Evolutionary conservation across 2,113 vertebrate species (phyloP).

Genomic region (Rana temporaria): DNA sequence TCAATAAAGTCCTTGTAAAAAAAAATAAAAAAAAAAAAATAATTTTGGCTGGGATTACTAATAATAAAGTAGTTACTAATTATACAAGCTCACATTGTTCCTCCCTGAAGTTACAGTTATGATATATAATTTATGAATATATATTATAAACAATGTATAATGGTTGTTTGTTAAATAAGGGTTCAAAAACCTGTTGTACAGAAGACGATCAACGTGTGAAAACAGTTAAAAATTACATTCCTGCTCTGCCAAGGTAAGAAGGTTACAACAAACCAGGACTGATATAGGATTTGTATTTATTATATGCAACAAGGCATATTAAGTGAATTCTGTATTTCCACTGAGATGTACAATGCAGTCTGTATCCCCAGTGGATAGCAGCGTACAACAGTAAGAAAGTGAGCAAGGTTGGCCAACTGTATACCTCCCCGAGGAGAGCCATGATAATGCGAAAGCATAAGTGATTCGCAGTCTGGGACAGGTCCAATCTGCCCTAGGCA

Average conservation of each 20-base stretch:
- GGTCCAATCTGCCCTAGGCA: slow-evolving; percentile 34
- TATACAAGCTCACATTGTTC: no score
- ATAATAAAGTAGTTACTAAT: no score
- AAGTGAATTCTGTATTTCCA: slow-evolving; percentile 4
- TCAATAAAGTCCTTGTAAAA: no score
- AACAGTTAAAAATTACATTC: not conserved
- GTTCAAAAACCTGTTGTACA: no score
- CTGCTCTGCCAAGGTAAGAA: not conserved
- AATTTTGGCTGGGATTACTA: no score
- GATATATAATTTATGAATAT: no score
- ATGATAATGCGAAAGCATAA: slow-evolving; percentile 21
- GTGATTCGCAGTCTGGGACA: slow-evolving; percentile 23
- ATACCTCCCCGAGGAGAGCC: slow-evolving; percentile 1
- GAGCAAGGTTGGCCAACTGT: slow-evolving; percentile 29
- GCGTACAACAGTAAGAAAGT: slow-evolving; percentile 10
- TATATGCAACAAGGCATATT: not conserved
- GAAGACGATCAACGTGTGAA: no score
- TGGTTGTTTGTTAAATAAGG: no score
- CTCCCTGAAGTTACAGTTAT: no score
- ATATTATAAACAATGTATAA: no score
- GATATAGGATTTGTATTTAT: not conserved
- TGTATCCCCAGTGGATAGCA: slow-evolving; percentile 19
- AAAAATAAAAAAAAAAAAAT: no score
- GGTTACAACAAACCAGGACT: not conserved
- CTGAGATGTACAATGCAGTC: slow-evolving; percentile 1